Base-by-base conservation (phyloP, 2,888 invertebrate species). In the Synanthedon andrenaeformis region DNA sequence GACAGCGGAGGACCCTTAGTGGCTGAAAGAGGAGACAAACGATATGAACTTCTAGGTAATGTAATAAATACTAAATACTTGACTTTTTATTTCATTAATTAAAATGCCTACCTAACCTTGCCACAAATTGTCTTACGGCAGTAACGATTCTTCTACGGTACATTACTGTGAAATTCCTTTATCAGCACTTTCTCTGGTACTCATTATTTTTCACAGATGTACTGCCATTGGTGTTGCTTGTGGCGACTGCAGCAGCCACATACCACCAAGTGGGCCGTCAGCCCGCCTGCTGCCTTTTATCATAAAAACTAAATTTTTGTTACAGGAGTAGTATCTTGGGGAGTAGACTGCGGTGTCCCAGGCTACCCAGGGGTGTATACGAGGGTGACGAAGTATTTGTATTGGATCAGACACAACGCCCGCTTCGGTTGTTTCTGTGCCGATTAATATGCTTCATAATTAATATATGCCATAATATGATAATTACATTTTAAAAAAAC, bases 281-380 rank as follows among this genome's bases (percentile, higher is more conserved):
- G 2, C 28, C 8, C 8, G 23, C 8, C 35, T 35, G 35, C 35
- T 35, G 35, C 6, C 10, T 1, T 6, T 35, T 35, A 2, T 35
- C 10, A 35, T 35, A 3, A 35, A 8, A 35, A 35, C 10, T 35
- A 35, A 10, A 1, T 35, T 35, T 35, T 45, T 45, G 45, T 45
- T 45, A 1, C 70, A 92, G 92, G 93, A 13, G 89, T 96, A 19
- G 95, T 96, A 0, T 95, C 95, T 0, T 96, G 96, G 96, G 96
- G 96, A 6, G 94, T 95, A 58, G 96, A 96, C 12, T 96, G 96
- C 67, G 95, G 94, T 0, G 89, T 95, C 50, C 91, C 91, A 1
- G 94, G 94, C 6, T 95, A 94, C 72, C 95, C 95, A 0, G 96
- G 96, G 0, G 94, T 96, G 3, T 96, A 96, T 70, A 95, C 95